A percentile compares a stretch with the other conserved stretches of the same genome.
These are phyloP conservation scores for Cliona cf. orientalis DNA, from an alignment of 37 sponge, comb jelly and placozoan genomes.

Conservation along the genomic window DNA sequence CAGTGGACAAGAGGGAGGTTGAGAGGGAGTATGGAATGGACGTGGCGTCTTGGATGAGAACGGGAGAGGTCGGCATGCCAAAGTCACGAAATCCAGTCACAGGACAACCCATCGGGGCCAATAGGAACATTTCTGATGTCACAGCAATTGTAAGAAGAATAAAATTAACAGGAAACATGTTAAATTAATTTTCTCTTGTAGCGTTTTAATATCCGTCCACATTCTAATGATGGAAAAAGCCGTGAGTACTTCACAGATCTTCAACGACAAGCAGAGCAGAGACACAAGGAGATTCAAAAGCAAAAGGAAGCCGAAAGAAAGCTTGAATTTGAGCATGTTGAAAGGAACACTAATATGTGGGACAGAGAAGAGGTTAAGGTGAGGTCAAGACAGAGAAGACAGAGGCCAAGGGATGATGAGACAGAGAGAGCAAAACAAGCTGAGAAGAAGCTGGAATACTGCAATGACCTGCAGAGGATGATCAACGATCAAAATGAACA, in stretches of 20 bases:
- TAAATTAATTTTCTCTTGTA: too few relatives aligned
- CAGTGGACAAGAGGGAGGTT: constrained; percentile 7
- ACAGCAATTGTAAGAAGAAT: constrained; percentile 8
- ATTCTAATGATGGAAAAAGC: background rate
- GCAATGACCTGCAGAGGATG: constrained; percentile 11
- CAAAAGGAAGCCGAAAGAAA: background rate
- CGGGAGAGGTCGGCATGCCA: background rate
- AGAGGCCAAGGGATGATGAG: background rate
- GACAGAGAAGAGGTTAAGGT: background rate
- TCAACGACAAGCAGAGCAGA: constrained; percentile 55
- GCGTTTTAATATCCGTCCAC: background rate
- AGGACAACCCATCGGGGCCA: background rate
- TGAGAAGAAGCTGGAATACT: background rate
- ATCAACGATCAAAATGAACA: background rate
- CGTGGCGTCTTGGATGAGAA: constrained; percentile 15
- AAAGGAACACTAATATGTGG: constrained; percentile 13
- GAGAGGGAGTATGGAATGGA: background rate
- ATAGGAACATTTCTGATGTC: background rate
- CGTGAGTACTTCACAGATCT: constrained; percentile 58
- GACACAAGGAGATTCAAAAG: constrained; percentile 7
- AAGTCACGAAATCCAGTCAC: background rate
- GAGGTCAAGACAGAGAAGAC: background rate
- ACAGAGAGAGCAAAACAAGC: too few relatives aligned
- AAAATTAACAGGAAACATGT: too few relatives aligned
- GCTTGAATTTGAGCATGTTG: background rate